Evolutionary conservation across 1,140 invertebrate genomes (phyloP), one percentile per base, ranked within the genome.

Genomic region (Drosophila bocqueti): DNA sequence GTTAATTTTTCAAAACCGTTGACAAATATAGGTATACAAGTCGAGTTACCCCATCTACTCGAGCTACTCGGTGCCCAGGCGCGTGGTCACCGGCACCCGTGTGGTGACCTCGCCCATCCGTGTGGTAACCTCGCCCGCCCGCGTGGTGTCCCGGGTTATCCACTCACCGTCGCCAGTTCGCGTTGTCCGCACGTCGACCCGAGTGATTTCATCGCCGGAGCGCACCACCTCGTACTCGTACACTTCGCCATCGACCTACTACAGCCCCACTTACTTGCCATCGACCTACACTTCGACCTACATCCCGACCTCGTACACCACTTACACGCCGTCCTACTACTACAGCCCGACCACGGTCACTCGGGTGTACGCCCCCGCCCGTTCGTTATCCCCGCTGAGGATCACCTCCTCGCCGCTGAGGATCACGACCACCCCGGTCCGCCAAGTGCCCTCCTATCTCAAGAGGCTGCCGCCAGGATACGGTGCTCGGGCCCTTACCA

Each of bases 381-480:
- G 85, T 21, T 91, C 91, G 16, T 66, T 81, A 60, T 95, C 95
- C 72, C 94, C 95, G 42, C 93, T 95, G 77, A 94, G 96, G 72
- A 93, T 95, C 67, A 94, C 95, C 38, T 77, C 86, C 73, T 92
- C 78, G 93, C 94, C 74, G 93, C 52, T 94, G 42, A 94, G 96
- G 72, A 93, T 95, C 67, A 93, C 95, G 8, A 84, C 72, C 63
- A 79, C 76, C 93, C 94, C 73, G 93, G 66, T 94, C 72, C 94
- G 95, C 55, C 94, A 96, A 65, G 94, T 96, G 50, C 96, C 96
- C 42, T 96, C 96, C 63, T 94, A 96, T 40, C 93, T 96, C 79
- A 94, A 95, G 78, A 94, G 94, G 90, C 91, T 94, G 64, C 94
- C 96, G 76, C 94, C 94, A 58, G 95, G 95, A 79, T 95, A 95